Conservation (phyloP, 1,140 invertebrate species). For the Drosophila ercepeae region DNA sequence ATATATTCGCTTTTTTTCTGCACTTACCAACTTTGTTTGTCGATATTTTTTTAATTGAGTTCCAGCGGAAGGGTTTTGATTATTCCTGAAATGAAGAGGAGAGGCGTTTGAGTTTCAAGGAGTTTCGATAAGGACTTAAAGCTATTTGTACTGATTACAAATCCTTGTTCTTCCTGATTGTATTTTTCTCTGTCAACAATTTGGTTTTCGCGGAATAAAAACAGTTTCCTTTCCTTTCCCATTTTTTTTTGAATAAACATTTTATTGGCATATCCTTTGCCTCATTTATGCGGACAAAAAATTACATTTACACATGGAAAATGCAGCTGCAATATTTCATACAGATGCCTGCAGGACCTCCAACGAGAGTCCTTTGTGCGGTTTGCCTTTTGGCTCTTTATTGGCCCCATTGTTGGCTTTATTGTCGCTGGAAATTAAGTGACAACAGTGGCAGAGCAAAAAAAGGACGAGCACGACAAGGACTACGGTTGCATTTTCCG, state of each 20-base stretch:
- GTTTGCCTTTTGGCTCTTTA: slow-evolving; percentile 31
- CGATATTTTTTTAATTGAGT: slow-evolving; percentile 20
- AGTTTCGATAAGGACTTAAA: neutral
- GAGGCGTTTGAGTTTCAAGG: neutral
- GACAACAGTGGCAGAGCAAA: neutral
- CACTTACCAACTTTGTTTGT: neutral
- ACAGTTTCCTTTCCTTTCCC: neutral
- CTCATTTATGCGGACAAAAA: neutral
- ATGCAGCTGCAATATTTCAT: slow-evolving; percentile 9
- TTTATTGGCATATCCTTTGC: neutral
- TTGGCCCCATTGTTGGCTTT: slow-evolving; percentile 22
- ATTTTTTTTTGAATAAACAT: too few species aligned
- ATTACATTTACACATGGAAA: neutral
- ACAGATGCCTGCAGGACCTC: neutral
- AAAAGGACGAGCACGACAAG: neutral
- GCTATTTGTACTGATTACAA: neutral
- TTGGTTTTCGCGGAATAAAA: neutral
- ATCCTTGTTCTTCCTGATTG: neutral
- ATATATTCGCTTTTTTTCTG: neutral
- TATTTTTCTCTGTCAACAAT: neutral
- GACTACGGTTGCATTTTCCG: neutral
- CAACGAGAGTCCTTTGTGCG: slow-evolving; percentile 17
- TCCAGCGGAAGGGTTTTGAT: too few species aligned
- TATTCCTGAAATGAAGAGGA: neutral
- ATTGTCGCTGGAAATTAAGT: slow-evolving; percentile 34